phyloP scores from a whole-genome alignment of 2,113 vertebrate species.

The Ptilonorhynchus violaceus region DNA sequence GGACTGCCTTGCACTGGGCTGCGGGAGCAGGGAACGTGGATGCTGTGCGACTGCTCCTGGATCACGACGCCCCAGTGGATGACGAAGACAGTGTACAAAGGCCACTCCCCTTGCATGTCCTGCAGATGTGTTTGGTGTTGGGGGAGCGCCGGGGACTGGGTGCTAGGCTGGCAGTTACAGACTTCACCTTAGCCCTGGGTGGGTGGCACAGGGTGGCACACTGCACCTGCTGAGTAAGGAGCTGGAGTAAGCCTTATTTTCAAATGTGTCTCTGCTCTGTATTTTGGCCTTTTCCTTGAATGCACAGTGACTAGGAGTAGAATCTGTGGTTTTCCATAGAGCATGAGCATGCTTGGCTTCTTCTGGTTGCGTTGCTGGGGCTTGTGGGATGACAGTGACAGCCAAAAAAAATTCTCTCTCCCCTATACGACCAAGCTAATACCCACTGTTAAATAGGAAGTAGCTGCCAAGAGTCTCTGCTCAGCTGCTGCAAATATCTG shows the following conservation, averaged over 20 bases:
- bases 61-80: constrained; percentile 76
- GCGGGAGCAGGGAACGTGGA: constrained; percentile 79
- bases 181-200: neutral
- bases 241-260: neutral
- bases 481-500: neutral
- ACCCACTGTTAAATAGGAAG: neutral
- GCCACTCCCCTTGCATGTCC: neutral
- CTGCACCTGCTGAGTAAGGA: neutral
- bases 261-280: neutral
- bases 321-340: neutral
- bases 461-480: neutral
- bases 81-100: constrained; percentile 78
- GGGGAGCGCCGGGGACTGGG: fast-evolving
- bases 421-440: neutral
- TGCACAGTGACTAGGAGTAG: neutral
- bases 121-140: neutral
- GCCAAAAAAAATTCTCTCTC: neutral
- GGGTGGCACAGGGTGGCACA: neutral
- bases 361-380: neutral
- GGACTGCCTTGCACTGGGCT: constrained; percentile 89
- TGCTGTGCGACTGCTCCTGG: constrained; percentile 83
- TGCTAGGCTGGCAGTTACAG: neutral
- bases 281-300: neutral
- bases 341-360: neutral
- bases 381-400: neutral